Evolutionary conservation across 1,140 invertebrate species (phyloP), one percentile per base, ranked within the genome.

Genomic region (Hyles vespertilio): DNA sequence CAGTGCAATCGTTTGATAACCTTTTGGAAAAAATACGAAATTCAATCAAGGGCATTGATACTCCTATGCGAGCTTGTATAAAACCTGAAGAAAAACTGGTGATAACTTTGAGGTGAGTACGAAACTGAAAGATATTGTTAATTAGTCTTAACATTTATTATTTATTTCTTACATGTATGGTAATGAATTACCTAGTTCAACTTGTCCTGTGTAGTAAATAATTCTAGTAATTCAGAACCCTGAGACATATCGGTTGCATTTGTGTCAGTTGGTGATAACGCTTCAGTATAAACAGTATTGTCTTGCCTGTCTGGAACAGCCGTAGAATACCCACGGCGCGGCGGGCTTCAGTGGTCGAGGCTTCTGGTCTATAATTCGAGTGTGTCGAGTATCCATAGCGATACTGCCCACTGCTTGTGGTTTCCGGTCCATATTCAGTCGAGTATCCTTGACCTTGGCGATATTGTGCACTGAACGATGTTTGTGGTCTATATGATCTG

Each of bases 11-110:
- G 48, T 61, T n/a, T 61, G 59, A 61, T 56, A 56, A 61, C 53
- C 54, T 61, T 56, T 61, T 61, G 34, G 49, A 56, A 61, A 56
- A 61, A 56, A 56, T 61, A 56, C 9, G 50, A 56, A 56, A 51
- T 51, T 56, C 34, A 56, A 61, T 56, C 54, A 46, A 56, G 36
- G 59, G 48, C 59, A 56, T 56, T 56, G 59, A 61, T 56, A 58
- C 61, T 63, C 61, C 56, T 63, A 63, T 58, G 61, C 61, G 51
- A 63, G 51, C n/a, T n/a, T n/a, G n/a, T n/a, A n/a, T n/a, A n/a
- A n/a, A n/a, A 22, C 22, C 3, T 12, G 51, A 58, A 63, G 51
- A 58, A 63, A 58, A 63, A 63, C 56, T 63, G 61, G 51, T 63
- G 51, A 50, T 63, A 44, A 63, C 61, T 63, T 63, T 63, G 56